Percentiles rank a stretch among this genome's conserved stretches.
phyloP scores from a whole-genome alignment of 2,797 vertebrate species.

The Halcyon chelicuti region DNA sequence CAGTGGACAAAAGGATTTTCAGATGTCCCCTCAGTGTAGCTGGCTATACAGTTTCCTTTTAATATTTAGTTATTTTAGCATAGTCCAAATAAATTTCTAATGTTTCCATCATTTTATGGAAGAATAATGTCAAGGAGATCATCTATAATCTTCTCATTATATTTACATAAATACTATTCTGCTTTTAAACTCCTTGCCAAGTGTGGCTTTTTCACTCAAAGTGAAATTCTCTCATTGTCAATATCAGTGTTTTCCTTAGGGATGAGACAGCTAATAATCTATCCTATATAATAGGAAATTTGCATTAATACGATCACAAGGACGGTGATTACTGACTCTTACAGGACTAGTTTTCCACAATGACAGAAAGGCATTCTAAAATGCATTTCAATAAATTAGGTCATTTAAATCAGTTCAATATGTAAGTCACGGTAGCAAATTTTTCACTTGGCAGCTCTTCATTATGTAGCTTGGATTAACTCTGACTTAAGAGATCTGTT shows the following conservation, averaged over 20 bases:
- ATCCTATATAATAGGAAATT: constrained; percentile 20
- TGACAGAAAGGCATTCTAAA: constrained; percentile 31
- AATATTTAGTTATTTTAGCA: background rate
- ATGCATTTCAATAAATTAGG: constrained; percentile 51
- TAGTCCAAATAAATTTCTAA: background rate
- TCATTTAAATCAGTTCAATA: constrained; percentile 50
- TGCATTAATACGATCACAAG: constrained; percentile 31
- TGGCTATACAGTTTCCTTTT: background rate
- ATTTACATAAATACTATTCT: constrained; percentile 26
- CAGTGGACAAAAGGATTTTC: background rate
- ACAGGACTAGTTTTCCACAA: constrained; percentile 3
- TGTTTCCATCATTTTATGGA: background rate
- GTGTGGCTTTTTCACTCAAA: constrained; percentile 17
- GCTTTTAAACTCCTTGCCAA: constrained; percentile 55
- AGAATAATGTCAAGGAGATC: background rate
- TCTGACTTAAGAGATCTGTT: constrained; percentile 13
- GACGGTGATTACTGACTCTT: constrained; percentile 28
- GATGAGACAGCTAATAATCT: constrained; percentile 50
- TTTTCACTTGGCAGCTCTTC: constrained; percentile 56
- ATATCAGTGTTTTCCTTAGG: constrained; percentile 40
- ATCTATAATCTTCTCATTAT: constrained; percentile 38
- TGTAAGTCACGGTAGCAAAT: constrained; percentile 29
- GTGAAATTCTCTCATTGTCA: constrained; percentile 32
- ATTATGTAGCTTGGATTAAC: constrained; percentile 22
- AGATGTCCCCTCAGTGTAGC: background rate